phyloP scores from a whole-genome alignment of 2,797 vertebrate species.

The Momotus momota region DNA sequence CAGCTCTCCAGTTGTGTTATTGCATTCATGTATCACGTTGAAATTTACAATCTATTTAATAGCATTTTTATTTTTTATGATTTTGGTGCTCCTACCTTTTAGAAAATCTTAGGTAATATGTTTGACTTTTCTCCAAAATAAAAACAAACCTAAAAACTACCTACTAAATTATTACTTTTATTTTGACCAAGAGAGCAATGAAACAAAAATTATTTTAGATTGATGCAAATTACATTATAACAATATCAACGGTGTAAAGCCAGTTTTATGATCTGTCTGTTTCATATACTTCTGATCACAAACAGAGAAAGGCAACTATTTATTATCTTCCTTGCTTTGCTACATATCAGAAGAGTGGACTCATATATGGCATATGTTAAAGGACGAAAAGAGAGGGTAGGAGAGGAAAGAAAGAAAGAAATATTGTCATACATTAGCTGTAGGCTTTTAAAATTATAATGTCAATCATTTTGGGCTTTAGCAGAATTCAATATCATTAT shows the following conservation, averaged over 20 bases:
- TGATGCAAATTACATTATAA: conserved; percentile 48
- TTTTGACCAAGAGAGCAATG: conserved; percentile 65
- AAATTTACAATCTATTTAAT: conserved; percentile 78
- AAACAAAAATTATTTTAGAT: conserved; percentile 69
- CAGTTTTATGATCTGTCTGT: conserved; percentile 63
- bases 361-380: background rate
- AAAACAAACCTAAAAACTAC: conserved; percentile 39
- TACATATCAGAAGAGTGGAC: background rate
- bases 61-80: conserved; percentile 76
- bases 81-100: conserved; percentile 65
- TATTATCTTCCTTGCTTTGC: background rate
- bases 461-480: background rate
- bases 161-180: conserved; percentile 66
- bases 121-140: conserved; percentile 64
- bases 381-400: background rate
- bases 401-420: background rate
- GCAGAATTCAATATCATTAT: background rate
- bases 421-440: background rate
- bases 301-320: background rate
- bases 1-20: conserved; percentile 51
- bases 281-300: conserved; percentile 49
- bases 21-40: conserved; percentile 70
- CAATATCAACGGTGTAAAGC: conserved; percentile 51
- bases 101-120: conserved; percentile 72
- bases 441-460: background rate